Base-by-base conservation (phyloP, 2,888 invertebrate species). In the Prionchulus punctatus region DNA sequence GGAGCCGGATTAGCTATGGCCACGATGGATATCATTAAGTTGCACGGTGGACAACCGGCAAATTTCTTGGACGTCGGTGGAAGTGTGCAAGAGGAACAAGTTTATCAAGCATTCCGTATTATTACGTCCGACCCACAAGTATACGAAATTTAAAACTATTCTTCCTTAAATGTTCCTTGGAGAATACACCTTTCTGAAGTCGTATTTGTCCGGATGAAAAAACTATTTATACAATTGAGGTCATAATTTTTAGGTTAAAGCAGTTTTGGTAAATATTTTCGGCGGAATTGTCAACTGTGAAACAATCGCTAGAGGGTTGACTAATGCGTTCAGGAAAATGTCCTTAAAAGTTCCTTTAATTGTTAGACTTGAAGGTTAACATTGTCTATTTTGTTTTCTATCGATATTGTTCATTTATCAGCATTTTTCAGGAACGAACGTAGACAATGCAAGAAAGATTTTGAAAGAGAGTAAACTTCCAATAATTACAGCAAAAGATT, bases 1-100 rank as follows among this genome's bases (percentile, higher is more conserved):
- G 98, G 98, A 25, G 98, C 98, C 62, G 98, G 98, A 1, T 77
- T 99, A 54, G 98, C 98, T 2, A 99, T 99, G 98, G 98, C 96
- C 1, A 99, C 98, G 4, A 94, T 99, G 96, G 98, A 99, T 71
- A 89, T 98, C 43, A 94, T 99, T 60, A 89, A 88, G 70, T 75
- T 96, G 43, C 84, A 91, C 73, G 96, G 96, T 23, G 98, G 98
- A 18, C 82, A 80, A 63, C 96, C 98, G 7, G 98, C 98, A 0
- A 99, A 99, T 74, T 99, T 99, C 75, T 78, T 99, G 52, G 98
- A 99, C 71, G 86, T 94, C 51, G 98, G 98, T 26, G 98, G 98
- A 55, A 83, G 84, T 57, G 98, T 96, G 0, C 87, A 86, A 56
- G 92, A 94, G 69, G 80, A 84, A 26, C 94, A 96, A 78, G 94